A percentile compares a stretch with the other conserved stretches of the same genome.
Evolutionary conservation across 2,888 invertebrate genomes (phyloP).

Genomic region (Monopis laevigella): DNA sequence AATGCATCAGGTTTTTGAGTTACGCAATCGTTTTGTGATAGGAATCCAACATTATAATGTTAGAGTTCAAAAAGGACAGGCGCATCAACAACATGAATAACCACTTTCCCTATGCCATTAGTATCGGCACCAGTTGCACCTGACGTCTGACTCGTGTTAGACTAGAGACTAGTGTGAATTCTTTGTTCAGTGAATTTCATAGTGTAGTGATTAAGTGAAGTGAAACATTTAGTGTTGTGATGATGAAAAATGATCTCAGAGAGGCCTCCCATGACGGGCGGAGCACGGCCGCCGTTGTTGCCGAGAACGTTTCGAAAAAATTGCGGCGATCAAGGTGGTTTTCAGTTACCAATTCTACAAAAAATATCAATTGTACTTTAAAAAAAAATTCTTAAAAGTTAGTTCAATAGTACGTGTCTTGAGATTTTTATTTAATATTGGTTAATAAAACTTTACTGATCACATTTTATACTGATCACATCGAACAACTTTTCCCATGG

Average conservation of each 20-base stretch:
- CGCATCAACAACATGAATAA: slow-evolving; percentile 6
- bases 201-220: slow-evolving; percentile 35
- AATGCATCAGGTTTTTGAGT: slow-evolving; percentile 1
- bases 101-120: slow-evolving; percentile 1
- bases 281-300: slow-evolving; percentile 49
- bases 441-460: too few species aligned
- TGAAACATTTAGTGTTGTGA: slow-evolving; percentile 24
- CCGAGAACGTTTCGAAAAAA: slow-evolving; percentile 63
- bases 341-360: too few species aligned
- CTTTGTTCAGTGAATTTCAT: slow-evolving; percentile 10
- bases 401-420: too few species aligned
- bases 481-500: too few species aligned
- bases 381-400: too few species aligned
- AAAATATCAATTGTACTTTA: too few species aligned
- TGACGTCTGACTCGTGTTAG: slow-evolving; percentile 5
- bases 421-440: too few species aligned
- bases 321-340: slow-evolving; percentile 69
- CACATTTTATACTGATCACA: too few species aligned
- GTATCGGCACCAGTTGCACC: slow-evolving; percentile 20
- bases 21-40: background rate
- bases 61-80: background rate
- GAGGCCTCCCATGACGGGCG: slow-evolving; percentile 49
- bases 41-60: too few species aligned
- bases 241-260: slow-evolving; percentile 60
- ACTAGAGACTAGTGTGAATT: background rate